Conservation (phyloP, 2,113 vertebrate species). For the Oryzias curvinotus region DNA sequence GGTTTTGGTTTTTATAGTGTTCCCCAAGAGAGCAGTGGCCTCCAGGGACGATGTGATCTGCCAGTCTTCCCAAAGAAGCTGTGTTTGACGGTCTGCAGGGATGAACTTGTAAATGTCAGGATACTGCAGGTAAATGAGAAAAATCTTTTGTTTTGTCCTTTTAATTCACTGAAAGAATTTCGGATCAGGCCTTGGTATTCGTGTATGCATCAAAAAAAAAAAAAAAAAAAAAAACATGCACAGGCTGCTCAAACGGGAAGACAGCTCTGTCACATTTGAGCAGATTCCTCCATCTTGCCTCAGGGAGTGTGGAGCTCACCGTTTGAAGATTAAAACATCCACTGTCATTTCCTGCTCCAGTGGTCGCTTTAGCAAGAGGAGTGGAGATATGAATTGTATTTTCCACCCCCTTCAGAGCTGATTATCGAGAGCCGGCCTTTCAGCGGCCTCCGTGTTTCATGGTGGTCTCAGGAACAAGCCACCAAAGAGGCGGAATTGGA, state of each 20-base stretch:
- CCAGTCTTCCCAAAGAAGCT: constrained; percentile 36
- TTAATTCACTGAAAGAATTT: constrained; percentile 20
- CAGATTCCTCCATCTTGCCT: constrained; percentile 74
- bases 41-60: constrained; percentile 75
- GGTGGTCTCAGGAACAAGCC: constrained; percentile 90
- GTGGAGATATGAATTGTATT: constrained; percentile 89
- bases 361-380: constrained; percentile 72
- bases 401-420: constrained; percentile 81
- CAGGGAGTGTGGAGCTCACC: constrained; percentile 73
- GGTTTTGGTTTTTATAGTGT: constrained; percentile 83
- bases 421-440: constrained; percentile 85
- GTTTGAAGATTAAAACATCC: constrained; percentile 94
- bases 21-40: constrained; percentile 81
- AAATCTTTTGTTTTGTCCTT: constrained; percentile 4
- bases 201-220: constrained; percentile 2
- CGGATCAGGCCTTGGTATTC: neutral
- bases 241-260: constrained; percentile 55
- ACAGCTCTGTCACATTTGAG: constrained; percentile 72
- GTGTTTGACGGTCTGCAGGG: neutral
- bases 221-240: constrained; percentile 20
- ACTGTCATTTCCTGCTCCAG: constrained; percentile 90
- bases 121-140: constrained; percentile 4
- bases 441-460: constrained; percentile 87
- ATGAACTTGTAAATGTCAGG: constrained; percentile 11
- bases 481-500: constrained; percentile 84